Evolutionary conservation across 2,797 vertebrate genomes (phyloP).

Genomic region (Sphenopsis melanotis): DNA sequence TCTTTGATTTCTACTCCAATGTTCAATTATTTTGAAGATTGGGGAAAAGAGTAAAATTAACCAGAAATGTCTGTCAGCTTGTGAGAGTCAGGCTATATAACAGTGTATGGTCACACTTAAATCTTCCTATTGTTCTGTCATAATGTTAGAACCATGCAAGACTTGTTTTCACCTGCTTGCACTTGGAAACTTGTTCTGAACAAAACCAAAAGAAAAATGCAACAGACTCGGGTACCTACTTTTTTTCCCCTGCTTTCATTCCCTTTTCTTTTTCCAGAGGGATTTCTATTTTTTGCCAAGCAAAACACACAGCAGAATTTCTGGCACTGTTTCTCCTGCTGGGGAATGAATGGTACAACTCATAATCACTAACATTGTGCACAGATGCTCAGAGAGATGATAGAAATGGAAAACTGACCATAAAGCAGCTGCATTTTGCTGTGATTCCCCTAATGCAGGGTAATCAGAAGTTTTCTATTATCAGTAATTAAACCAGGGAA

Average conservation of each 20-base stretch:
- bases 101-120: neutral
- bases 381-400: conserved; percentile 49
- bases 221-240: neutral
- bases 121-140: neutral
- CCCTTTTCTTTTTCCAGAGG: neutral
- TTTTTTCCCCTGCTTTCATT: neutral
- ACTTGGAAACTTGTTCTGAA: neutral
- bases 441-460: conserved; percentile 4
- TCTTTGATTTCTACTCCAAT: neutral
- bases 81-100: neutral
- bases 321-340: conserved; percentile 17
- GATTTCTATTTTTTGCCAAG: conserved; percentile 4
- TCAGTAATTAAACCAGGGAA: conserved; percentile 37
- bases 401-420: conserved; percentile 52
- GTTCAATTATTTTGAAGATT: neutral
- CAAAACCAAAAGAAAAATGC: neutral
- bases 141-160: neutral
- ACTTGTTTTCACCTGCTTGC: neutral
- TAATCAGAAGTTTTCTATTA: conserved; percentile 13
- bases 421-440: conserved; percentile 50
- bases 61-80: neutral
- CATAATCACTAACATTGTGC: conserved; percentile 43
- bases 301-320: conserved; percentile 42
- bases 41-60: neutral
- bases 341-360: conserved; percentile 38